Evolutionary conservation across 2,797 vertebrate genomes (phyloP), one percentile per base, ranked within the genome.

Genomic region (Mastacembelus armatus): DNA sequence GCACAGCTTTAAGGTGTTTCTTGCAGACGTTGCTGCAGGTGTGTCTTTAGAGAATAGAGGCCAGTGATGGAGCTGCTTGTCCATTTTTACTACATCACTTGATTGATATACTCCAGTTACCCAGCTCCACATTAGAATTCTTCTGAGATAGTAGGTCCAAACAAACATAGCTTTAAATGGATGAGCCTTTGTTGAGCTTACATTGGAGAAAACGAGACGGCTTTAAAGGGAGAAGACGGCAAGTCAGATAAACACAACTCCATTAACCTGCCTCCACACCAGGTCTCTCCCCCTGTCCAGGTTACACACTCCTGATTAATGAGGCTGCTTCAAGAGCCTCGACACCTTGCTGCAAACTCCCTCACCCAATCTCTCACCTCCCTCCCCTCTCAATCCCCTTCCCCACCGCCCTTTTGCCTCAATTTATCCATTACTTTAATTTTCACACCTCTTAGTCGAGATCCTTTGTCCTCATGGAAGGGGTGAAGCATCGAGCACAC

Each of bases 171-270:
- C 68, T 77, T 86, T 81, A 88, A 92, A 85, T 78, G n/a, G 75
- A 77, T 65, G 27, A 70, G 86, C 83, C 43, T 56, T 36, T 38
- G 47, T 58, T 9, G 4, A 54, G 22, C 47, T 40, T 39, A 65
- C 43, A 12, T 40, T 79, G 63, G 49, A 57, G 71, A 54, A 40
- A 35, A 60, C 27, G n/a, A 69, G 63, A 45, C 54, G 30, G 43
- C 36, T 72, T 56, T 26, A 21, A 70, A 60, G 3, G 12, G 54
- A 63, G 71, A 55, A 40, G 67, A 76, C 68, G 50, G 69, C 67
- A 58, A 57, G 66, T 71, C 81, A 89, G 87, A 90, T 91, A 89
- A 92, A 93, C 82, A 79, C 69, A 81, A 81, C 78, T 88, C 81
- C 62, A 80, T 93, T 85, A 85, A 82, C 81, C 86, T 70, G 10